Evolutionary conservation across 2,797 vertebrate genomes (phyloP).

Genomic region (Champsocephalus gunnari): DNA sequence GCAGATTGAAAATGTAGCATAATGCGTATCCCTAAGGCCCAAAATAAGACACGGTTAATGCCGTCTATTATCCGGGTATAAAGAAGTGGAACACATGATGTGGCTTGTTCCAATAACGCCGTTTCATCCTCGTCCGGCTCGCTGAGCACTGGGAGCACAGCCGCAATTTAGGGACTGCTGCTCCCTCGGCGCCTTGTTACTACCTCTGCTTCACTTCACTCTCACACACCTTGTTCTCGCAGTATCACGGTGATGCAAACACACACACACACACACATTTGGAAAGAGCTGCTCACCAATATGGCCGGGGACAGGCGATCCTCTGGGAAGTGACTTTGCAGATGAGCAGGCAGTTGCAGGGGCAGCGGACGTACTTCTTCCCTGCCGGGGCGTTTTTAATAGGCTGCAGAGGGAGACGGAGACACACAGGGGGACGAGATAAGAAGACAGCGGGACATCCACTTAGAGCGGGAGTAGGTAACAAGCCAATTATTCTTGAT

Average conservation of each 20-base stretch:
- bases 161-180: slow-evolving; percentile 63
- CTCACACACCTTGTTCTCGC: background rate
- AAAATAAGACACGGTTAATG: background rate
- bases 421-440: slow-evolving; percentile 38
- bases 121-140: slow-evolving; percentile 60
- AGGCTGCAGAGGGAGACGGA: slow-evolving; percentile 84
- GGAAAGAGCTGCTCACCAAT: slow-evolving; percentile 86
- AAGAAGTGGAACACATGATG: slow-evolving; percentile 44
- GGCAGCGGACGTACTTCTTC: slow-evolving; percentile 96
- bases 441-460: slow-evolving; percentile 32
- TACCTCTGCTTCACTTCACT: slow-evolving; percentile 55
- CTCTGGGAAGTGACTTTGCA: slow-evolving; percentile 96
- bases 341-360: slow-evolving; percentile 96
- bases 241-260: background rate
- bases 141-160: slow-evolving; percentile 63
- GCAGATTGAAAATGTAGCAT: slow-evolving; percentile 17
- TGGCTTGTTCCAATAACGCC: slow-evolving; percentile 59
- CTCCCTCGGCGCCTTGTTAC: slow-evolving; percentile 52
- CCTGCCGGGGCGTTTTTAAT: slow-evolving; percentile 95
- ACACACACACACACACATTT: slow-evolving; percentile 1
- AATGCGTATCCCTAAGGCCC: background rate
- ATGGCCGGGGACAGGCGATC: slow-evolving; percentile 94
- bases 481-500: slow-evolving; percentile 66
- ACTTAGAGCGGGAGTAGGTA: slow-evolving; percentile 52
- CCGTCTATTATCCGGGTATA: background rate